Base-by-base conservation (phyloP, 1,140 invertebrate genomes). In the Euglossa dilemma region DNA sequence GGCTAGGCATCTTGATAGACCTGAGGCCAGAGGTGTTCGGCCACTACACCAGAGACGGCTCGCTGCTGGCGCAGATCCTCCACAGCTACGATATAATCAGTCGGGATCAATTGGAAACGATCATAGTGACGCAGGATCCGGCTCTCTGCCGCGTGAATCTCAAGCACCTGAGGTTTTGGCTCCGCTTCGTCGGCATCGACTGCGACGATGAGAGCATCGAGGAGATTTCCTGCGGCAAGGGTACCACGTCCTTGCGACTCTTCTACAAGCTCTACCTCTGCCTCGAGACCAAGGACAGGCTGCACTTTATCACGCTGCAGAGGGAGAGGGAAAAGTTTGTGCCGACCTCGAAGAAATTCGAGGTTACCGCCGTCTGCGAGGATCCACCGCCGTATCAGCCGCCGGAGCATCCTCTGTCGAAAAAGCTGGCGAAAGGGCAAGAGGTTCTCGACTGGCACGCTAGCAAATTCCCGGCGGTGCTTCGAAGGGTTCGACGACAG, bases 241-340 rank as follows among this genome's bases (percentile, higher is more conserved):
- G 94, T 36, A 93, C 93, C 16, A 89, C 93, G 0, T 89, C 95
- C 20, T 87, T 96, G 23, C 93, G 95, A 20, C 87, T 96, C 16
- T 95, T 96, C 87, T 96, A 96, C 91, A 94, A 95, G 91, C 86
- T 96, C 20, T 96, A 95, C 88, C 90, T 96, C 25, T 92, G 93
- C 82, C 91, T 96, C n/a, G 95, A 96, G 70, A 94, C 94, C 84
- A 95, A 94, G 87, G 95, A 95, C 90, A 91, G 93, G 25, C 91
- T 94, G 59, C 91, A 95, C 80, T 95, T 95, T 84, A 94, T 95
- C 47, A 95, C 95, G 73, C 86, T 92, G 59, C 94, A 95, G 78
- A 92, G 93, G 80, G 93, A 95, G 91, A 92, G 92, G 86, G 93
- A 80, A 92, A 94, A 66, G 77, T 87, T 80, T 86, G 94, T 88